phyloP scores from a whole-genome alignment of 2,888 invertebrate species.

The Eupsilia transversa region DNA sequence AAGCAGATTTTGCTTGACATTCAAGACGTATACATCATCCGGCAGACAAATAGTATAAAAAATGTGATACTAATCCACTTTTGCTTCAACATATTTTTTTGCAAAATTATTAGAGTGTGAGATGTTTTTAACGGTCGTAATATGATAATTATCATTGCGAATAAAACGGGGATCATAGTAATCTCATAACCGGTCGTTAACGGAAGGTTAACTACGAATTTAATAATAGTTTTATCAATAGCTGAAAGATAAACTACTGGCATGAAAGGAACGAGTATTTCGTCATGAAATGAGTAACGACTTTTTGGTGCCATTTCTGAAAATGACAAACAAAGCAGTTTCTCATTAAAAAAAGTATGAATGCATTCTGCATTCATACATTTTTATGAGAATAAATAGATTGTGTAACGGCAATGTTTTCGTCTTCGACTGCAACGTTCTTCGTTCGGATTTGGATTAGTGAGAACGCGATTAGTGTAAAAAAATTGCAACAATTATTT shows the following conservation, averaged over 20 bases:
- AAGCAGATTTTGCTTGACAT: conserved; percentile 1
- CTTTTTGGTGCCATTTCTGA: background rate
- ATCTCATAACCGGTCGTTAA: conserved; percentile 7
- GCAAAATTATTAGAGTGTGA: conserved; percentile 29
- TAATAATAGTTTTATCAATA: conserved; percentile 23
- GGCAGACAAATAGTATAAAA: background rate
- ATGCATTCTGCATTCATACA: background rate
- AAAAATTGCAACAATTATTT: background rate
- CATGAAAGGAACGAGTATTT: background rate
- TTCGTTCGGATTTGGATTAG: background rate
- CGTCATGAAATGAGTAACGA: too few species aligned
- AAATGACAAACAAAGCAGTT: background rate
- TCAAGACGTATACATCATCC: background rate
- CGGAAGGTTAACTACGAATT: conserved; percentile 14
- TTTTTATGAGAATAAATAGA: background rate
- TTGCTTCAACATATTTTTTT: background rate
- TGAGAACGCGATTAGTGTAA: background rate
- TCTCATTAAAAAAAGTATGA: too few species aligned
- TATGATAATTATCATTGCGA: background rate
- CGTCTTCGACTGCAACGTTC: background rate
- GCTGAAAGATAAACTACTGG: conserved; percentile 6
- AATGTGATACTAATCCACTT: conserved; percentile 1
- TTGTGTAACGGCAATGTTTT: background rate
- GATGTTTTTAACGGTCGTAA: conserved; percentile 14
- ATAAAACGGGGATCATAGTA: conserved; percentile 11